These are phyloP conservation scores for Neodiprion pinetum DNA, from an alignment of 1,140 invertebrate species.

Conservation along the genomic window DNA sequence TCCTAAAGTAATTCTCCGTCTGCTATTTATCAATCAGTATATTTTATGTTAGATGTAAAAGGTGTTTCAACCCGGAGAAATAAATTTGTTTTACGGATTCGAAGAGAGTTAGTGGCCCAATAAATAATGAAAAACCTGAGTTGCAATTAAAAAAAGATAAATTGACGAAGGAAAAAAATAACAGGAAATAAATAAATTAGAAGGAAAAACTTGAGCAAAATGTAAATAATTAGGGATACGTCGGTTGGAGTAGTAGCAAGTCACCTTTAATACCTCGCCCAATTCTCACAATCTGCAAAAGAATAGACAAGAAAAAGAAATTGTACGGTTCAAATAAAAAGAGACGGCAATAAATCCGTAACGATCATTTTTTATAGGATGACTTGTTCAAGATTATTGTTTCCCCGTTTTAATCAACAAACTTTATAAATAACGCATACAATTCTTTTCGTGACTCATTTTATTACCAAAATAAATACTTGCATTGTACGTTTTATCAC, in stretches of 20 bases:
- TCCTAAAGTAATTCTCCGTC: no score
- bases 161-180: constrained; percentile 34
- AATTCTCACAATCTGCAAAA: no score
- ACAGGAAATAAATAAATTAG: constrained; percentile 23
- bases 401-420: no score
- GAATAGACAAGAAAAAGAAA: constrained; percentile 4
- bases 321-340: constrained; percentile 19
- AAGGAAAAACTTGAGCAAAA: not conserved
- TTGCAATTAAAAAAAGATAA: constrained; percentile 26
- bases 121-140: constrained; percentile 33
- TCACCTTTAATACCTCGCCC: no score
- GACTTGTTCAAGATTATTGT: no score
- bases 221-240: not conserved
- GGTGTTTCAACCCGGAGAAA: not conserved
- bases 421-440: no score
- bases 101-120: constrained; percentile 62
- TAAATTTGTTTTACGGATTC: constrained; percentile 36
- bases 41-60: no score
- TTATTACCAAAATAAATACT: no score
- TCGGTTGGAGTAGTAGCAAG: not conserved
- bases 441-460: no score
- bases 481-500: no score
- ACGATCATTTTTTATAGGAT: no score
- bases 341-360: not conserved
- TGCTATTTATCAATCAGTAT: no score